These are phyloP conservation scores for Cosmorhoe ocellata DNA, from an alignment of 2,888 invertebrate species.

Conservation along the genomic window DNA sequence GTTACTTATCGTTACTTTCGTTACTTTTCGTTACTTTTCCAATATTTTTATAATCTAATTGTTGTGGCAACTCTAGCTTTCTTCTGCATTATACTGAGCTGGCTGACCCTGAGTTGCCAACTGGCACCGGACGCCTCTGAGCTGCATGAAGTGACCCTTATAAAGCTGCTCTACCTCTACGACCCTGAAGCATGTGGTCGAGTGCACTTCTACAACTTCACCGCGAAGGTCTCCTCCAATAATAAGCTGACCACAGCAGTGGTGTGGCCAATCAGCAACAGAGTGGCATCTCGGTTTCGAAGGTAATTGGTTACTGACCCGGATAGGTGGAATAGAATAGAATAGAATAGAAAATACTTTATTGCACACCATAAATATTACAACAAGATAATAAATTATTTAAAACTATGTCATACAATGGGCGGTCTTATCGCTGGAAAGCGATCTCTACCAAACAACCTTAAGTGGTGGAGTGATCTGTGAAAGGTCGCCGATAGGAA, in stretches of 20 bases:
- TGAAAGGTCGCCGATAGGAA: too few species aligned
- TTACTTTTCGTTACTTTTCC: too few species aligned
- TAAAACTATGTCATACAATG: too few species aligned
- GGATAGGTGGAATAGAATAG: too few species aligned
- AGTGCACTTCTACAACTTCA: constrained; percentile 64
- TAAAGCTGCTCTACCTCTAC: constrained; percentile 66
- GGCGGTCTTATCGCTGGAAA: too few species aligned
- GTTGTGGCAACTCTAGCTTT: constrained; percentile 43
- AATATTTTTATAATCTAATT: too few species aligned
- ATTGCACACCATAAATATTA: too few species aligned
- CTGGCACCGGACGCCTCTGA: constrained; percentile 49
- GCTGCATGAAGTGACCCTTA: constrained; percentile 61
- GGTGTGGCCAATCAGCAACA: constrained; percentile 59
- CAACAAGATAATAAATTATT: too few species aligned
- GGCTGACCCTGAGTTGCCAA: constrained; percentile 57
- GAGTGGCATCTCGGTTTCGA: constrained; percentile 55
- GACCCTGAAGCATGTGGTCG: constrained; percentile 64
- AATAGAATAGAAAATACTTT: too few species aligned
- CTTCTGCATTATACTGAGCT: constrained; percentile 51
- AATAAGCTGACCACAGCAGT: constrained; percentile 40
- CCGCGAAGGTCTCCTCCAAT: constrained; percentile 31
- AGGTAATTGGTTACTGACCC: constrained; percentile 43
- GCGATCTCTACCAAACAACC: too few species aligned
- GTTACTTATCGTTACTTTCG: too few species aligned
- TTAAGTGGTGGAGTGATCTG: too few species aligned